Evolutionary conservation across 2,797 vertebrate genomes (phyloP), one percentile per base, ranked within the genome.

Genomic region (Tinamus major): DNA sequence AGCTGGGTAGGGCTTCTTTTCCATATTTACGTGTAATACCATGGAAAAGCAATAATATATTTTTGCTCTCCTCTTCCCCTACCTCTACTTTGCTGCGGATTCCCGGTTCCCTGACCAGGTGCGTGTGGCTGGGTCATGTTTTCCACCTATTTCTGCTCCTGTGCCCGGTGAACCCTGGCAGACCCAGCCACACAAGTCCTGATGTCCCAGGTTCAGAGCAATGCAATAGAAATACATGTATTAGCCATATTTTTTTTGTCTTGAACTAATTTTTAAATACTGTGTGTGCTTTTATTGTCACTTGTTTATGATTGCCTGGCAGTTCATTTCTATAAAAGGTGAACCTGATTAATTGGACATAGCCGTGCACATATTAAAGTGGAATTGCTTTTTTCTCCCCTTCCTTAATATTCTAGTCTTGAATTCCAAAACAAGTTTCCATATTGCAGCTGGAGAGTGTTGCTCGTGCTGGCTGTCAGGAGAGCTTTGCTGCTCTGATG

Each of bases 31-130:
- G 12, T 24, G 23, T 13, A 27, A 51, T 27, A 51, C 49, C 26
- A 9, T 6, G 49, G 27, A 6, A 4, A 46, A 21, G 12, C 0
- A 10, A 8, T 13, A 21, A 3, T 17, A 5, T 2, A 0, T 5
- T 19, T 48, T 12, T 33, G 51, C 37, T 1, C 0, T 49, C 1
- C 3, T 26, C 16, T 55, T 68, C 31, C 62, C 41, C 41, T 26
- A 7, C 14, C 5, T 19, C 58, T 44, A 1, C n/a, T 13, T 81
- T 75, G 16, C 41, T 0, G 0, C 3, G 5, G 24, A 39, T 26
- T 49, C 16, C 10, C 26, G 8, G 10, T 59, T 18, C 48, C 41
- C 13, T 10, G 19, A 18, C 37, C 19, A 16, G 37, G 7, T 37
- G 31, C 6, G 23, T 2, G 2, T 35, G 11, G 18, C 0, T 1